A percentile compares a stretch with the other conserved stretches of the same genome.
phyloP scores from a whole-genome alignment of 2,113 vertebrate species.

The Melanostigma gelatinosum region DNA sequence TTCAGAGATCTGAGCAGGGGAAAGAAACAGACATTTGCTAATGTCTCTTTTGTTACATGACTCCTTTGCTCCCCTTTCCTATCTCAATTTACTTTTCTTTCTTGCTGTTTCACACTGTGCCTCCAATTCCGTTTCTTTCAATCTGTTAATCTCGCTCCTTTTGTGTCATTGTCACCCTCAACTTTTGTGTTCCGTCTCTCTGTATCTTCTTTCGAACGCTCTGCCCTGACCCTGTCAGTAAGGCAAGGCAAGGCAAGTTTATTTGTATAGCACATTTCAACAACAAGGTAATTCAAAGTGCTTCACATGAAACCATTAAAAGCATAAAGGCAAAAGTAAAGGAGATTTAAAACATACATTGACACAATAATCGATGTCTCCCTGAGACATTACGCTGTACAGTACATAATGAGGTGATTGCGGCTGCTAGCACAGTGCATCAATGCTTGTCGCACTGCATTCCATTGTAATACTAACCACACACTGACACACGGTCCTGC shows the following conservation, averaged over 20 bases:
- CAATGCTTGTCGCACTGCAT: slow-evolving; percentile 41
- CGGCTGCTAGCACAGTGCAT: slow-evolving; percentile 38
- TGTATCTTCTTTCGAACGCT: slow-evolving; percentile 26
- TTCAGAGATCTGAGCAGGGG: slow-evolving; percentile 29
- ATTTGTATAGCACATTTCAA: no score
- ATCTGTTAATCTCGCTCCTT: slow-evolving; percentile 26
- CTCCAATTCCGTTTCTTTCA: slow-evolving; percentile 21
- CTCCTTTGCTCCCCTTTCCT: slow-evolving; percentile 18
- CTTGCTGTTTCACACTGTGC: slow-evolving; percentile 31
- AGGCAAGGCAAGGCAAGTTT: no score
- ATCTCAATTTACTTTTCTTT: slow-evolving; percentile 26
- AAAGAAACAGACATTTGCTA: slow-evolving; percentile 40
- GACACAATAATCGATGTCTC: no score
- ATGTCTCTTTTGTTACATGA: slow-evolving; percentile 55
- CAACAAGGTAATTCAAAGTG: no score
- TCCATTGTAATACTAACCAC: slow-evolving; percentile 42
- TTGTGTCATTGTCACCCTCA: slow-evolving; percentile 19
- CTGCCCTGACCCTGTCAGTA: slow-evolving; percentile 47
- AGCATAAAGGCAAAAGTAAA: no score
- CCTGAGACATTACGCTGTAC: no score
- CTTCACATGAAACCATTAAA: no score
- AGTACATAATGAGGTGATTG: slow-evolving; percentile 71
- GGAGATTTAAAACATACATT: no score
- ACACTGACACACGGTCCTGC: background rate
- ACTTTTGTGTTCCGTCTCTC: background rate